Evolutionary conservation across 2,113 vertebrate species (phyloP).

Genomic region (Oryzias celebensis): DNA sequence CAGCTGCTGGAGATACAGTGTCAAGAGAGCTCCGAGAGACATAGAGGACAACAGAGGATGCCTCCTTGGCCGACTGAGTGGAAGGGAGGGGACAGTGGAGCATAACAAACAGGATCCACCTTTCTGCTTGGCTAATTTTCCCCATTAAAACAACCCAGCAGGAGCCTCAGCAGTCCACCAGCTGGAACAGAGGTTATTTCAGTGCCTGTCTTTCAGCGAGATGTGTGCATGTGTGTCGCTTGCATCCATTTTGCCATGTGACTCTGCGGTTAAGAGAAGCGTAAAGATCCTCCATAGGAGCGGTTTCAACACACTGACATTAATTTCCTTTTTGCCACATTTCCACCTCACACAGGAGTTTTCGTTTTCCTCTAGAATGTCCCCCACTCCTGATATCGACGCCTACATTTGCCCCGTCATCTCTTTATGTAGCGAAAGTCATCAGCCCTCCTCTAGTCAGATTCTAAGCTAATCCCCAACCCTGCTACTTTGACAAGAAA

Average conservation of each 20-base stretch:
- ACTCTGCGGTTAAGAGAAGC: slow-evolving; percentile 60
- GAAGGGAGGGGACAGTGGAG: slow-evolving; percentile 86
- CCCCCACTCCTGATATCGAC: slow-evolving; percentile 66
- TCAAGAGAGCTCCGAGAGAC: slow-evolving; percentile 70
- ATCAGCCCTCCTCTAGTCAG: slow-evolving; percentile 73
- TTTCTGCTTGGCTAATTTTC: slow-evolving; percentile 97
- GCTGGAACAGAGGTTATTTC: slow-evolving; percentile 95
- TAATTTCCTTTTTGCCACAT: slow-evolving; percentile 67
- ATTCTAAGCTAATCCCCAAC: slow-evolving; percentile 80
- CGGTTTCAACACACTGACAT: slow-evolving; percentile 75
- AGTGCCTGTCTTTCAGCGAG: slow-evolving; percentile 82
- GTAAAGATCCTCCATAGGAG: slow-evolving; percentile 73
- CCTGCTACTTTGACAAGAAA: slow-evolving; percentile 79
- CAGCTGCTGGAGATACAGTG: slow-evolving; percentile 69
- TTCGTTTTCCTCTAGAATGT: slow-evolving; percentile 43
- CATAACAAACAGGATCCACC: slow-evolving; percentile 98
- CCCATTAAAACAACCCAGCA: slow-evolving; percentile 97
- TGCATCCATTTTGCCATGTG: slow-evolving; percentile 55
- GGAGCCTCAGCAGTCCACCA: slow-evolving; percentile 87
- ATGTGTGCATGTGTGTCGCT: slow-evolving; percentile 30
- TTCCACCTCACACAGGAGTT: not conserved
- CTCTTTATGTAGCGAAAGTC: slow-evolving; percentile 76
- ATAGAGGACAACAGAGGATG: slow-evolving; percentile 72
- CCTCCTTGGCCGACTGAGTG: slow-evolving; percentile 82
- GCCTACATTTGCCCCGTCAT: slow-evolving; percentile 76